These are phyloP conservation scores for Apodemia mormo DNA, from an alignment of 2,888 invertebrate species.

Conservation along the genomic window DNA sequence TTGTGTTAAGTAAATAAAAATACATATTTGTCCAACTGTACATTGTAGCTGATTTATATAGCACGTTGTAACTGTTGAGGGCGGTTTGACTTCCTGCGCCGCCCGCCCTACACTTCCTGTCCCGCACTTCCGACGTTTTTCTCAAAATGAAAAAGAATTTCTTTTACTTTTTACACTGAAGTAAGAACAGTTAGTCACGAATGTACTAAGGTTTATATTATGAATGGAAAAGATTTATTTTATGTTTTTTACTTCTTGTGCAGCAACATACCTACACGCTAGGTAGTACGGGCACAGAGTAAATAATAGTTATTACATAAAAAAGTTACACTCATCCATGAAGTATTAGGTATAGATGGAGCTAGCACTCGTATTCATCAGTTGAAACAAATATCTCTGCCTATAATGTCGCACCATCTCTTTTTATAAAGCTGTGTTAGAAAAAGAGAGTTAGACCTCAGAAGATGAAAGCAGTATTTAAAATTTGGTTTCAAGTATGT, in stretches of 20 bases:
- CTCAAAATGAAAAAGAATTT: conserved; percentile 44
- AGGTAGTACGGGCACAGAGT: not conserved
- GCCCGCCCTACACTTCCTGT: conserved; percentile 57
- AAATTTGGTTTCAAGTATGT: no score
- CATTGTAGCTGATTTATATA: conserved; percentile 61
- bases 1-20: conserved; percentile 5
- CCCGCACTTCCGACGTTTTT: conserved; percentile 60
- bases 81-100: conserved; percentile 51
- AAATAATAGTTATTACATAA: no score
- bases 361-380: no score
- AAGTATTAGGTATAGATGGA: no score
- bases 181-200: conserved; percentile 15
- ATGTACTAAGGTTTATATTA: conserved; percentile 4
- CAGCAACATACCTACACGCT: not conserved
- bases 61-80: conserved; percentile 58
- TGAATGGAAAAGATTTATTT: conserved; percentile 15
- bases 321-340: no score
- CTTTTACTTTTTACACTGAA: conserved; percentile 23
- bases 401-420: no score
- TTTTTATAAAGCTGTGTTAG: no score
- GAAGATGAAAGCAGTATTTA: no score
- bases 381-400: no score
- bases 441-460: no score
- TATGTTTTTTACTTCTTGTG: not conserved
- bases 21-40: conserved; percentile 23